Evolutionary conservation across 2,888 invertebrate genomes (phyloP).

Genomic region (Agrotis ipsilon): DNA sequence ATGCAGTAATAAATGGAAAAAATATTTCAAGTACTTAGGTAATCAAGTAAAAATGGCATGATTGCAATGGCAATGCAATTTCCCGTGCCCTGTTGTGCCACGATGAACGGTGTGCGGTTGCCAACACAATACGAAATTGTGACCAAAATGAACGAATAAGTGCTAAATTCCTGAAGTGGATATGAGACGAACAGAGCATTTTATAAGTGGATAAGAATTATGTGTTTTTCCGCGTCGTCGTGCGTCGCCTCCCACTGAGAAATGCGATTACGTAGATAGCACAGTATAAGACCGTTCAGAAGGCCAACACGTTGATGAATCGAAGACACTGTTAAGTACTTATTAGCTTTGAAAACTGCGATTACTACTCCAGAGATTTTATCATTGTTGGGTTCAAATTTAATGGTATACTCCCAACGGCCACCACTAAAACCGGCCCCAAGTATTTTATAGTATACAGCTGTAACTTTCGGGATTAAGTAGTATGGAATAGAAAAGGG

Average conservation of each 20-base stretch:
- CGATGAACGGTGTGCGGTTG: constrained; percentile 1
- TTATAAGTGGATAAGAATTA: constrained; percentile 50
- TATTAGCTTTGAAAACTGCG: not conserved
- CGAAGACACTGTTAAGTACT: not conserved
- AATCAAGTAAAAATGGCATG: constrained; percentile 3
- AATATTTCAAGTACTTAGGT: not conserved
- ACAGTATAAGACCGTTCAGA: constrained; percentile 2
- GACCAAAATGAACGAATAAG: constrained; percentile 1
- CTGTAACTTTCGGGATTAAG: too few relatives aligned
- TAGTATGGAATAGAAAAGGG: not conserved
- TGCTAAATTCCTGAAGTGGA: constrained; percentile 20
- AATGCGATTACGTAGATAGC: constrained; percentile 29
- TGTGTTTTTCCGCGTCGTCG: constrained; percentile 46
- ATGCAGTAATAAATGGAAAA: constrained; percentile 15
- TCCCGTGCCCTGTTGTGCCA: constrained; percentile 23
- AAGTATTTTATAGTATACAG: not conserved
- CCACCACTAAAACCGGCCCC: too few relatives aligned
- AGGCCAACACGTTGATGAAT: not conserved
- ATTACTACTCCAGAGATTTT: not conserved
- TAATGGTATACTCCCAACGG: too few relatives aligned
- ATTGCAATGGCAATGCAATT: constrained; percentile 36
- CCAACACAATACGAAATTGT: not conserved
- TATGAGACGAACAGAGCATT: constrained; percentile 15
- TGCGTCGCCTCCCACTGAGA: constrained; percentile 38
- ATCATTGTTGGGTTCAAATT: not conserved